Percentiles rank a stretch among this genome's conserved stretches.
phyloP scores from a whole-genome alignment of 2,888 invertebrate species.

The Hydraecia micacea region DNA sequence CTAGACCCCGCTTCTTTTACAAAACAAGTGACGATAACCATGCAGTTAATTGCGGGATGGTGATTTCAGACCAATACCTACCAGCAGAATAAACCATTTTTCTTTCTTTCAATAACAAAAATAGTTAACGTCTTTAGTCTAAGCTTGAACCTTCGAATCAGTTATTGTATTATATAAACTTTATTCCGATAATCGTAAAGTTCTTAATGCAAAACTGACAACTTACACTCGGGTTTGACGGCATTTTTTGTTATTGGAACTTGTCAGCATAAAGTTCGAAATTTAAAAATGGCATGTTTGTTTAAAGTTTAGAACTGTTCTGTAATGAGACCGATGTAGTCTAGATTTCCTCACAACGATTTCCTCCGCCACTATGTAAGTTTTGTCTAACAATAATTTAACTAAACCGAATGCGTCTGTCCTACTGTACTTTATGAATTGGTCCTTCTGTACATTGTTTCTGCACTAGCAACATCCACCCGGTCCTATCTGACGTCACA shows the following conservation, averaged over 20 bases:
- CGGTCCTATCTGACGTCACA: conserved; percentile 70
- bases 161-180: too few species aligned
- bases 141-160: too few species aligned
- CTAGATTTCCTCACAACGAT: background rate
- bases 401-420: background rate
- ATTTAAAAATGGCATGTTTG: too few species aligned
- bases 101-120: too few species aligned
- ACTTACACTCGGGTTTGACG: background rate
- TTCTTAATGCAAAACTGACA: background rate
- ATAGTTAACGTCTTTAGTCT: too few species aligned
- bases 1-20: background rate
- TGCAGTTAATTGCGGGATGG: background rate
- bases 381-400: background rate
- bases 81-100: too few species aligned
- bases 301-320: too few species aligned
- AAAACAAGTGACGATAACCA: background rate
- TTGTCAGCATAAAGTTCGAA: too few species aligned
- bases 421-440: background rate
- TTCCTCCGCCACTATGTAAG: background rate
- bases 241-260: background rate
- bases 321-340: background rate
- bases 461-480: conserved; percentile 39
- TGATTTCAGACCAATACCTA: background rate
- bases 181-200: background rate
- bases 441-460: conserved; percentile 38